phyloP scores from a whole-genome alignment of 2,797 vertebrate species.

The Dryobates pubescens region DNA sequence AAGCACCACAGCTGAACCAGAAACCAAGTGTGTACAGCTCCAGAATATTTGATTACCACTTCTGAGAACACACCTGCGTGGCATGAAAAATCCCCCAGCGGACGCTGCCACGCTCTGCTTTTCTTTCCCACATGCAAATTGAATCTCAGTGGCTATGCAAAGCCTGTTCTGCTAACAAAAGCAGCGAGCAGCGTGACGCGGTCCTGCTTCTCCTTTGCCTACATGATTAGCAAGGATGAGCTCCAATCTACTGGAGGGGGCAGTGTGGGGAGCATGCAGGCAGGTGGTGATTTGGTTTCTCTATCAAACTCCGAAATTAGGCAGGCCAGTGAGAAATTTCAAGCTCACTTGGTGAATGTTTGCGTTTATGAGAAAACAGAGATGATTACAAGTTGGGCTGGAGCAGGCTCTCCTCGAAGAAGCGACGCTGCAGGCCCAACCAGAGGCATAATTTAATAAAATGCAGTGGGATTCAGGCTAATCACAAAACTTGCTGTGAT shows the following conservation, averaged over 20 bases:
- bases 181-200: not conserved
- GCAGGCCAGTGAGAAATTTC: conserved; percentile 2
- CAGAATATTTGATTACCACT: conserved; percentile 36
- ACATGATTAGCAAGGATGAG: not conserved
- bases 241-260: not conserved
- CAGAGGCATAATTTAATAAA: conserved; percentile 50
- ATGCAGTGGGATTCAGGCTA: conserved; percentile 17
- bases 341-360: not conserved
- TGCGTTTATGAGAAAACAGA: not conserved
- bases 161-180: conserved; percentile 56
- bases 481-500: conserved; percentile 29
- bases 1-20: conserved; percentile 12
- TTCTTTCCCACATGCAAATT: conserved; percentile 56
- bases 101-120: not conserved
- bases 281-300: not conserved
- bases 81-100: conserved; percentile 23
- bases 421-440: conserved; percentile 20
- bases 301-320: not conserved
- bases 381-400: not conserved
- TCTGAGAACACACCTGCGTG: not conserved
- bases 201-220: conserved; percentile 10
- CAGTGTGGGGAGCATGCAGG: not conserved
- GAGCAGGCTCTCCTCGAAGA: conserved; percentile 10
- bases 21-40: not conserved
- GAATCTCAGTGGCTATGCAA: conserved; percentile 46